Evolutionary conservation across 2,888 invertebrate genomes (phyloP).

Genomic region (Dione juno): DNA sequence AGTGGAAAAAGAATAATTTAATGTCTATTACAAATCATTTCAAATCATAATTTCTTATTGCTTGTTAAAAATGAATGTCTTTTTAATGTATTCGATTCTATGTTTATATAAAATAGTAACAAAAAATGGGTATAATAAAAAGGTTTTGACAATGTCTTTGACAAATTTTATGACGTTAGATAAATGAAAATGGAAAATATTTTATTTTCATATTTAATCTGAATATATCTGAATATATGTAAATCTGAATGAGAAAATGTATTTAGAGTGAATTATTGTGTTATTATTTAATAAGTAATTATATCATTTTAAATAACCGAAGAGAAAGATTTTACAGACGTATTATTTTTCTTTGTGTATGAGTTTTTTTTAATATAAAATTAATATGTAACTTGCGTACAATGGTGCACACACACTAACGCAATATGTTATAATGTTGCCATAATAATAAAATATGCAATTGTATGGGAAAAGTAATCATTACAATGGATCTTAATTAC

Average conservation of each 20-base stretch:
- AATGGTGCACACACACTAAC: background rate
- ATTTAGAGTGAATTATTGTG: background rate
- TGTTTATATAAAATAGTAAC: background rate
- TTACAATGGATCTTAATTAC: background rate
- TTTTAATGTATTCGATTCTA: background rate
- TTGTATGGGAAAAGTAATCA: background rate
- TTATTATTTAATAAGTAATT: background rate
- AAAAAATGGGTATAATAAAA: background rate
- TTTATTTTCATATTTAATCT: background rate
- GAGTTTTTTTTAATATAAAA: background rate
- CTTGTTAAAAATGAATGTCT: background rate
- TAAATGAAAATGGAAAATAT: background rate
- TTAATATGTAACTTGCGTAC: constrained; percentile 12
- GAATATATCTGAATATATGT: too few relatives aligned
- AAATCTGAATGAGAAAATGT: background rate
- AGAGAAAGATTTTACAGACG: background rate
- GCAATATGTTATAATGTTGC: constrained; percentile 2
- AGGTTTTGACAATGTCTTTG: background rate
- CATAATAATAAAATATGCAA: background rate
- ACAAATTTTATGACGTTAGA: background rate
- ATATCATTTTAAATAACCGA: background rate
- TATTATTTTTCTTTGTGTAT: constrained; percentile 11
- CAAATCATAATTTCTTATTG: background rate
- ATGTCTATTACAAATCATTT: background rate
- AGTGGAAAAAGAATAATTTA: background rate